These are phyloP conservation scores for Acleris literana DNA, from an alignment of 2,888 invertebrate genomes.

Conservation along the genomic window DNA sequence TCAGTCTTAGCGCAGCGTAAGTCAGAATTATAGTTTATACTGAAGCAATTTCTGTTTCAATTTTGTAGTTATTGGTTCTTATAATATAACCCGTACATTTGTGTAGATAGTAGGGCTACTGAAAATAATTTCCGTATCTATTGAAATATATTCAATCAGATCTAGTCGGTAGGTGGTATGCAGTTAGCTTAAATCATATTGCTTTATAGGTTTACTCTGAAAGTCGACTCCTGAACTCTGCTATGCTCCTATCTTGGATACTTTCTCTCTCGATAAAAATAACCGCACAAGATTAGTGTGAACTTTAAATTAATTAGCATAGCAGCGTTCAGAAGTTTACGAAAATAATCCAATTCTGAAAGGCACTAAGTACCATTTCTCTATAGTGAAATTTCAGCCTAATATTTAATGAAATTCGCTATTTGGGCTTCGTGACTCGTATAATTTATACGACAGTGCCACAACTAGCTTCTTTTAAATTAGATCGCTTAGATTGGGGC, in stretches of 20 bases:
- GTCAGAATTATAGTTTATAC: too few relatives aligned
- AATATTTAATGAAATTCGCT: neutral
- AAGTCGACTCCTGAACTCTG: neutral
- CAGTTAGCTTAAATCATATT: neutral
- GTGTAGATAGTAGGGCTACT: too few relatives aligned
- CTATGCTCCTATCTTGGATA: neutral
- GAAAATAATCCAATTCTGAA: slow-evolving; percentile 16
- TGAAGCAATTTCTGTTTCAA: too few relatives aligned
- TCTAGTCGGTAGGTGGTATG: too few relatives aligned
- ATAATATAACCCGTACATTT: too few relatives aligned
- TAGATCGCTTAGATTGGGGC: slow-evolving; percentile 55
- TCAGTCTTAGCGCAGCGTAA: too few relatives aligned
- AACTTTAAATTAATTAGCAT: neutral
- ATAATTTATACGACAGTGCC: slow-evolving; percentile 46
- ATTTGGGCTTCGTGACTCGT: neutral
- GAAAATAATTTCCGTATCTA: too few relatives aligned
- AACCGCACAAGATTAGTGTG: too few relatives aligned
- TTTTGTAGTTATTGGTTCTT: too few relatives aligned
- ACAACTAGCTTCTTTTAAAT: slow-evolving; percentile 62
- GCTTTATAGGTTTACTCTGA: neutral
- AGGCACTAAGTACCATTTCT: slow-evolving; percentile 2
- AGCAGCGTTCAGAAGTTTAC: neutral
- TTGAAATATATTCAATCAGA: too few relatives aligned
- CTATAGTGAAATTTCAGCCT: neutral
- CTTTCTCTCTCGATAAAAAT: neutral